Evolutionary conservation across 2,797 vertebrate genomes (phyloP).

Genomic region (Erithacus rubecula): DNA sequence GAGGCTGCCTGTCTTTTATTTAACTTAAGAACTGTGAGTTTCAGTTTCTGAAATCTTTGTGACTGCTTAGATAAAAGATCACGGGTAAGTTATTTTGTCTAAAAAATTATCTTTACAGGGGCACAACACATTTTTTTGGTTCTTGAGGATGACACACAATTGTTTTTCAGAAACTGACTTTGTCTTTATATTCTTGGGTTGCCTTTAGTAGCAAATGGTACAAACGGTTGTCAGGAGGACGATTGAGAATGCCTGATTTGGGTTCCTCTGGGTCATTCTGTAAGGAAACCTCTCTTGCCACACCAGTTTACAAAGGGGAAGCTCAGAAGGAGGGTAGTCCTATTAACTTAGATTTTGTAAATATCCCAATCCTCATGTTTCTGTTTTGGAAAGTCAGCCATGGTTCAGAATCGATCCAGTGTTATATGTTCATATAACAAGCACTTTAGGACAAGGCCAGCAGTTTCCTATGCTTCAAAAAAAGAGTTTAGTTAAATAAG

Average conservation of each 20-base stretch:
- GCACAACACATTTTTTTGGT: neutral
- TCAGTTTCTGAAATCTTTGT: neutral
- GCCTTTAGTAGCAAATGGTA: neutral
- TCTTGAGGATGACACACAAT: neutral
- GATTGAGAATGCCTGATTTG: neutral
- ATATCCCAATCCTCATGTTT: neutral
- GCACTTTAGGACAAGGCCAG: neutral
- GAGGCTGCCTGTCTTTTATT: neutral
- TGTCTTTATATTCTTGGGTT: neutral
- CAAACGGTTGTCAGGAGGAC: neutral
- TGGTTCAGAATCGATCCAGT: neutral
- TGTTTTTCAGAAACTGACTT: neutral
- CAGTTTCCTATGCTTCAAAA: neutral
- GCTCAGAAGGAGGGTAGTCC: neutral
- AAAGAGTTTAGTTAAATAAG: neutral
- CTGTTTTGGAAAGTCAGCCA: neutral
- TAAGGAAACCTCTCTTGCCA: neutral
- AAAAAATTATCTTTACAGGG: neutral
- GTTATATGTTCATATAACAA: neutral
- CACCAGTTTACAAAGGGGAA: neutral
- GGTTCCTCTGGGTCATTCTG: neutral
- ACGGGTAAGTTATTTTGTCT: neutral
- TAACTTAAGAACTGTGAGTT: neutral
- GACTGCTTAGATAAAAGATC: neutral
- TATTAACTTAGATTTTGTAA: neutral